These are phyloP conservation scores for Nematolebias whitei DNA, from an alignment of 2,113 vertebrate species.

Conservation along the genomic window DNA sequence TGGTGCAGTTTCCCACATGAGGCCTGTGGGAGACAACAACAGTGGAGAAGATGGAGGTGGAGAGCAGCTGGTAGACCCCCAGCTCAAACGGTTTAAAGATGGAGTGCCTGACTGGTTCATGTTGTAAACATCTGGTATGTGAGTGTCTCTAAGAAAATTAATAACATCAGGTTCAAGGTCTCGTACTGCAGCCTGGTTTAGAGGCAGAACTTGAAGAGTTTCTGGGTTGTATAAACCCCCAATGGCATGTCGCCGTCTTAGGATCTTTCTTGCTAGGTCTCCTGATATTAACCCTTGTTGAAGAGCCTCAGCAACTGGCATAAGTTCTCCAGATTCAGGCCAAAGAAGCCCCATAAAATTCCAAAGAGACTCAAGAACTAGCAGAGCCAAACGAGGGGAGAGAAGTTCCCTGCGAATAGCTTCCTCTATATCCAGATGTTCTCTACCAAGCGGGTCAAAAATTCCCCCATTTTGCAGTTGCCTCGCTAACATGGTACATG, in stretches of 20 bases:
- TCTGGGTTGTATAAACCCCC: conserved; percentile 85
- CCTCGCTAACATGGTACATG: conserved; percentile 83
- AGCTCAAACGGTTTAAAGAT: conserved; percentile 61
- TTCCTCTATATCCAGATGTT: conserved; percentile 85
- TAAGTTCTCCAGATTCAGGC: conserved; percentile 90
- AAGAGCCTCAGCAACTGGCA: conserved; percentile 83
- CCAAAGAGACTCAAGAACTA: conserved; percentile 87
- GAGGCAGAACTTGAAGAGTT: conserved; percentile 81
- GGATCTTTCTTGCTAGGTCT: conserved; percentile 80
- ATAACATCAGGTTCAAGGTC: conserved; percentile 75
- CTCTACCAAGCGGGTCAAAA: conserved; percentile 80
- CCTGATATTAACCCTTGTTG: conserved; percentile 86
- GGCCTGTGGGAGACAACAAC: conserved; percentile 29
- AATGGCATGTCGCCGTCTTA: conserved; percentile 82
- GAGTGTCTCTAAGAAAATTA: conserved; percentile 73
- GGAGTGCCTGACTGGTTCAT: conserved; percentile 73
- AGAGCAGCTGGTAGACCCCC: conserved; percentile 65
- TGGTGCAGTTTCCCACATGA: conserved; percentile 43
- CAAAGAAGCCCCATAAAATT: conserved; percentile 86
- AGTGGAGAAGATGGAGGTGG: conserved; percentile 45
- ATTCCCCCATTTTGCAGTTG: conserved; percentile 90
- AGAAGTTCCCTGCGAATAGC: conserved; percentile 84
- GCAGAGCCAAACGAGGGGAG: conserved; percentile 80
- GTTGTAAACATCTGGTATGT: conserved; percentile 83
- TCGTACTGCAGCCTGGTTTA: conserved; percentile 79